phyloP scores from a whole-genome alignment of 2,797 vertebrate species.

The Oophaga sylvatica region DNA sequence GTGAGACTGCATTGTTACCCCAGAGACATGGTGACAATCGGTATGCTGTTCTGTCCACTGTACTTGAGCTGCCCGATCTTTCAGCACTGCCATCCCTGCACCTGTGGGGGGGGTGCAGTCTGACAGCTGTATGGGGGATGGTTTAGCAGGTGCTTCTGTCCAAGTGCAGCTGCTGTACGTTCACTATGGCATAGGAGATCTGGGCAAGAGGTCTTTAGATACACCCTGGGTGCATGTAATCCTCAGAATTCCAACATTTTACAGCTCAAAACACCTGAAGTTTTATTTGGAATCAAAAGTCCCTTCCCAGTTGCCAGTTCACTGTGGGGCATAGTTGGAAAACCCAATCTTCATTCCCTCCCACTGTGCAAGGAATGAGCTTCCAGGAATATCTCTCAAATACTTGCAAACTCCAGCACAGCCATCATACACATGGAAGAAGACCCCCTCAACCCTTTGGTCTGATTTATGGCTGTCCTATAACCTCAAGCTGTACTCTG shows the following conservation, averaged over 20 bases:
- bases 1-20: neutral
- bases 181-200: neutral
- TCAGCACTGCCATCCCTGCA: constrained; percentile 23
- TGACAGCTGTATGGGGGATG: constrained; percentile 57
- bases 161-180: constrained; percentile 32
- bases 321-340: constrained; percentile 12
- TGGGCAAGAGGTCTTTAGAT: constrained; percentile 7
- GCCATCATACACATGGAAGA: constrained; percentile 22
- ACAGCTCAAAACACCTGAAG: constrained; percentile 55
- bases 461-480: constrained; percentile 52
- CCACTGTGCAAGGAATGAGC: constrained; percentile 22
- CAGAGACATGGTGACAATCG: neutral
- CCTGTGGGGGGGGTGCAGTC: constrained; percentile 36
- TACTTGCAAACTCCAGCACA: constrained; percentile 37
- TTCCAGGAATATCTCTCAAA: constrained; percentile 56
- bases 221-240: constrained; percentile 19
- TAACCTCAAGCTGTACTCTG: constrained; percentile 53
- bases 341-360: neutral
- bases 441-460: constrained; percentile 24
- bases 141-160: constrained; percentile 51
- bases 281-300: constrained; percentile 43
- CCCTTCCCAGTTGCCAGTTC: neutral
- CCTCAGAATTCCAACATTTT: constrained; percentile 56
- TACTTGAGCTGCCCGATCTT: neutral
- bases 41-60: neutral